These are phyloP conservation scores for Trachymyrmex septentrionalis DNA, from an alignment of 1,140 invertebrate species.

Conservation along the genomic window DNA sequence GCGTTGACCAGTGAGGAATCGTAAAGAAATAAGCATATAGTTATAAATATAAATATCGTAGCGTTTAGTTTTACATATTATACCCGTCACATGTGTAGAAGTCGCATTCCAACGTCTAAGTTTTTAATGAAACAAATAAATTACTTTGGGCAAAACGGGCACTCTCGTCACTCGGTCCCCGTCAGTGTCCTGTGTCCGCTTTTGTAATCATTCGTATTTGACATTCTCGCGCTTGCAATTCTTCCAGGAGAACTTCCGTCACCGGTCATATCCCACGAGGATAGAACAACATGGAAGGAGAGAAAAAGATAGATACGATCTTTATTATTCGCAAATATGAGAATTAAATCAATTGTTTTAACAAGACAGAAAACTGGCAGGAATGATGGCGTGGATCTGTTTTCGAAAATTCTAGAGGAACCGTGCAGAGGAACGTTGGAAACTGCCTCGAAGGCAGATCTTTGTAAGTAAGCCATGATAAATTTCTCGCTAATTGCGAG, in stretches of 20 bases:
- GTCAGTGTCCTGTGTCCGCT: not conserved
- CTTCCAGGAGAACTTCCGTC: not conserved
- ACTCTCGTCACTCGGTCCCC: not conserved
- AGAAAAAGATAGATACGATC: not conserved
- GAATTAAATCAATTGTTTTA: too few relatives aligned
- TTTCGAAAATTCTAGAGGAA: not conserved
- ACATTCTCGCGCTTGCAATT: not conserved
- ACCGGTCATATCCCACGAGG: not conserved
- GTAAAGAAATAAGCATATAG: slow-evolving; percentile 75
- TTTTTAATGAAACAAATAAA: slow-evolving; percentile 84
- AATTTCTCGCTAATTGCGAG: not conserved
- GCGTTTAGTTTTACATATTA: slow-evolving; percentile 86
- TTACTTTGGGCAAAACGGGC: slow-evolving; percentile 82
- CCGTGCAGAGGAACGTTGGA: not conserved
- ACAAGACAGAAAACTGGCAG: not conserved
- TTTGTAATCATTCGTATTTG: not conserved
- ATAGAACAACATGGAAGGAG: not conserved
- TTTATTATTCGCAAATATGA: not conserved
- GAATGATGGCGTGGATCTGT: not conserved
- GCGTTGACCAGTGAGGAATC: slow-evolving; percentile 75
- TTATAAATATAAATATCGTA: slow-evolving; percentile 83
- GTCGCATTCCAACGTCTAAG: slow-evolving; percentile 85
- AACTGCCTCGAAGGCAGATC: not conserved
- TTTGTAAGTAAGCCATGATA: not conserved
- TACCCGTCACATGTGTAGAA: slow-evolving; percentile 85